Conservation (phyloP, 2,113 vertebrate species). For the Thalassarche chlororhynchos region DNA sequence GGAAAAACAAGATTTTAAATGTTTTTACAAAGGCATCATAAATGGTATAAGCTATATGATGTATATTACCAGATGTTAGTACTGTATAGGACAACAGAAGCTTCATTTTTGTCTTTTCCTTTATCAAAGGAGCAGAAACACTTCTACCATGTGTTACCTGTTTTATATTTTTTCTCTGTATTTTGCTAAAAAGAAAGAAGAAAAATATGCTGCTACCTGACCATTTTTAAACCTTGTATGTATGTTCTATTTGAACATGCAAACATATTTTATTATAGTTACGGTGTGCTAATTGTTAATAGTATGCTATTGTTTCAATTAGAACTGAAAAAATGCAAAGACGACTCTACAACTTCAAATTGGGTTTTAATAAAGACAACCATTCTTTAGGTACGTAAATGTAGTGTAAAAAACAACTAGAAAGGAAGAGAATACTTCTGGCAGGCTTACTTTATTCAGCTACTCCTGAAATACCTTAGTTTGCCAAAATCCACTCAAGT, state of each 20-base stretch:
- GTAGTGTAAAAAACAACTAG: background rate
- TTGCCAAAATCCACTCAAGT: conserved; percentile 8
- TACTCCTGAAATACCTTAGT: background rate
- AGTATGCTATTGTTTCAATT: background rate
- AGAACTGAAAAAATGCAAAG: background rate
- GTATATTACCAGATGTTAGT: background rate
- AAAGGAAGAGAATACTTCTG: background rate
- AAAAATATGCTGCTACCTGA: background rate
- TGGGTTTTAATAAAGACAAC: background rate
- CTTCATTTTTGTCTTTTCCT: background rate
- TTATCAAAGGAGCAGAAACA: background rate
- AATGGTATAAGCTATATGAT: background rate
- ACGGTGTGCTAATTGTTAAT: background rate
- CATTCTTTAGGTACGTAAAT: background rate
- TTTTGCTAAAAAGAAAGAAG: background rate
- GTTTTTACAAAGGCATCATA: background rate
- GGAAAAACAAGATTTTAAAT: background rate
- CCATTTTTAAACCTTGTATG: background rate
- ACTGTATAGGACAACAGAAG: background rate
- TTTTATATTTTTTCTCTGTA: background rate
- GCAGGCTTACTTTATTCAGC: conserved; percentile 18
- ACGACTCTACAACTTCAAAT: background rate
- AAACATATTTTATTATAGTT: background rate
- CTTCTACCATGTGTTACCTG: background rate
- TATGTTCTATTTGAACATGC: background rate